Percentiles rank a stretch among this genome's conserved stretches.
Evolutionary conservation across 2,797 vertebrate species (phyloP).

Genomic region (Gadopsis bispinosus): DNA sequence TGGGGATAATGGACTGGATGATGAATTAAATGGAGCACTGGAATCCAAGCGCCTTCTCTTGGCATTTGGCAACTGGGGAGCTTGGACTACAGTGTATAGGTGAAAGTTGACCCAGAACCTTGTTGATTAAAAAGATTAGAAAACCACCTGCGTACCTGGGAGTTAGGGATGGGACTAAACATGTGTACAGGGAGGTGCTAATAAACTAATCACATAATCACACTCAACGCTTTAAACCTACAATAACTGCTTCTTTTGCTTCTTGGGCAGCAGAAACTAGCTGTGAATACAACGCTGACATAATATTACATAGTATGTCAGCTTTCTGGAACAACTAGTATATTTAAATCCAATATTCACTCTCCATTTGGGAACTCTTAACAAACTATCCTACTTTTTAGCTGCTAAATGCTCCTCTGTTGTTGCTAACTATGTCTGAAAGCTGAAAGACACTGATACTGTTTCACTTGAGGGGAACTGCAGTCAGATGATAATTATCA

Average conservation of each 20-base stretch:
- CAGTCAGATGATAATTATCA: not conserved
- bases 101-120: not conserved
- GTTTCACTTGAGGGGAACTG: not conserved
- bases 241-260: not conserved
- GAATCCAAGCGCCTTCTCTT: conserved; percentile 9
- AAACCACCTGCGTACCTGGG: not conserved
- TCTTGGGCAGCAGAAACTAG: not conserved
- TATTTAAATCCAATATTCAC: not conserved
- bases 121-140: not conserved
- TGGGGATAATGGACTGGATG: not conserved
- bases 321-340: no score
- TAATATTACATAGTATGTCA: not conserved
- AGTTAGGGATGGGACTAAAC: not conserved
- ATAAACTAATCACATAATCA: not conserved
- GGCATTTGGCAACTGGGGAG: not conserved
- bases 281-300: not conserved
- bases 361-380: not conserved
- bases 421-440: not conserved
- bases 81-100: not conserved
- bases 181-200: not conserved
- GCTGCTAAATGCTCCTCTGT: not conserved
- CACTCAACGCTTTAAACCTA: not conserved
- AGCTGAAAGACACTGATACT: not conserved
- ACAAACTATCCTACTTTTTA: not conserved
- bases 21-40: conserved; percentile 9